Evolutionary conservation across 2,113 vertebrate genomes (phyloP).

Genomic region (Noctilio leporinus): DNA sequence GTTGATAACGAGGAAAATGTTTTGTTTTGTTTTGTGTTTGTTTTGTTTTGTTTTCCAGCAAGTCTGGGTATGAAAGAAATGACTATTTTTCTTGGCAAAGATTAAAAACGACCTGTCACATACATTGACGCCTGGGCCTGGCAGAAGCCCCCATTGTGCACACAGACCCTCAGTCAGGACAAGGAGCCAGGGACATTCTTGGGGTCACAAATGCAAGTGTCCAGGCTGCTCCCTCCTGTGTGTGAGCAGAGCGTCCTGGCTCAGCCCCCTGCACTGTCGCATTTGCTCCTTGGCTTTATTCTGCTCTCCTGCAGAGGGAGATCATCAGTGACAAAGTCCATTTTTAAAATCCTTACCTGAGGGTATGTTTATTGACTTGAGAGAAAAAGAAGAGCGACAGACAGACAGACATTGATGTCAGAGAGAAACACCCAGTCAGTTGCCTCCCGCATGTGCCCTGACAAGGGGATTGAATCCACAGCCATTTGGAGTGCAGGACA

Average conservation of each 20-base stretch:
- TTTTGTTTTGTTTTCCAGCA: background rate
- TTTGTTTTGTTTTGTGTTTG: background rate
- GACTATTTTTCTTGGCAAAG: background rate
- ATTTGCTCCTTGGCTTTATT: background rate
- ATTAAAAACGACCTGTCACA: background rate
- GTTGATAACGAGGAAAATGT: background rate
- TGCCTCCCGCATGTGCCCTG: no score
- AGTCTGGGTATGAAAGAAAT: background rate
- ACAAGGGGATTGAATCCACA: no score
- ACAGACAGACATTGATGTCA: no score
- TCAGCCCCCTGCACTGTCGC: background rate
- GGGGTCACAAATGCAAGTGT: background rate
- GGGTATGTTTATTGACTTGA: no score
- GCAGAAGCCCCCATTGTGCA: background rate
- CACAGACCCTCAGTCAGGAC: background rate
- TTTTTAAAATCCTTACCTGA: background rate
- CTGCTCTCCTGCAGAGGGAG: background rate
- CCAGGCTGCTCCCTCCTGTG: accelerated
- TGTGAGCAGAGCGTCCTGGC: background rate
- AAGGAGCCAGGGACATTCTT: background rate
- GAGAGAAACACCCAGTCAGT: no score
- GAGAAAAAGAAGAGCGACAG: no score
- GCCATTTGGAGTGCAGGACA: no score
- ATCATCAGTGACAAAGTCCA: background rate
- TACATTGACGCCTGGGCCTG: background rate